These are phyloP conservation scores for Zelleria hepariella DNA, from an alignment of 2,888 invertebrate species.

Conservation along the genomic window DNA sequence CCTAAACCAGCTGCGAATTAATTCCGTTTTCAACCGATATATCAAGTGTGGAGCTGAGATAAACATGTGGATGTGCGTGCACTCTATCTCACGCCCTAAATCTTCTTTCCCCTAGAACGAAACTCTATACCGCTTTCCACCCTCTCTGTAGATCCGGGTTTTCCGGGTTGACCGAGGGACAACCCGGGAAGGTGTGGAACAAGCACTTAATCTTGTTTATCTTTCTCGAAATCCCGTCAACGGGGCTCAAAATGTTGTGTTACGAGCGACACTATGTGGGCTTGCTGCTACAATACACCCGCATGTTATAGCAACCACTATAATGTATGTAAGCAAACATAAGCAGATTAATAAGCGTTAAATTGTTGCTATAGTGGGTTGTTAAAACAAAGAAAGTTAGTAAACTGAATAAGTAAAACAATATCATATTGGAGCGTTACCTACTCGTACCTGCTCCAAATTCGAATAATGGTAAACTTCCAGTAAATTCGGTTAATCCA, in stretches of 20 bases:
- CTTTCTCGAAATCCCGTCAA: constrained; percentile 26
- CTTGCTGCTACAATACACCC: not conserved
- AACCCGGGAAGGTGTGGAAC: constrained; percentile 25
- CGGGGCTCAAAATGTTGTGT: constrained; percentile 18
- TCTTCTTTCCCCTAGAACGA: constrained; percentile 36
- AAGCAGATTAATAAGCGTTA: not conserved
- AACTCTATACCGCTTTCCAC: constrained; percentile 34
- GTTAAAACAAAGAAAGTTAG: no score
- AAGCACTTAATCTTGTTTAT: constrained; percentile 46
- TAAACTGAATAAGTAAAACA: not conserved
- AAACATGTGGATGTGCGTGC: constrained; percentile 27
- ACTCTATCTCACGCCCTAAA: constrained; percentile 40
- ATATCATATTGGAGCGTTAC: not conserved
- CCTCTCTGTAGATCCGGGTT: constrained; percentile 24
- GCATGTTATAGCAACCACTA: not conserved
- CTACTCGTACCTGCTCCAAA: no score
- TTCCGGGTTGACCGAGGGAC: constrained; percentile 34
- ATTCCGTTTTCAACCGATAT: constrained; percentile 22
- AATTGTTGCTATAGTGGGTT: no score
- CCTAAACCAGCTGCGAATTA: not conserved
- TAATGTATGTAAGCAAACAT: not conserved
- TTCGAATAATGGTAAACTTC: not conserved
- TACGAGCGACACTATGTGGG: constrained; percentile 21
- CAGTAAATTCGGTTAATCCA: not conserved
- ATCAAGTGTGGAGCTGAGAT: constrained; percentile 24